Evolutionary conservation across 2,113 vertebrate species (phyloP).

Genomic region (Dasyornis broadbenti): DNA sequence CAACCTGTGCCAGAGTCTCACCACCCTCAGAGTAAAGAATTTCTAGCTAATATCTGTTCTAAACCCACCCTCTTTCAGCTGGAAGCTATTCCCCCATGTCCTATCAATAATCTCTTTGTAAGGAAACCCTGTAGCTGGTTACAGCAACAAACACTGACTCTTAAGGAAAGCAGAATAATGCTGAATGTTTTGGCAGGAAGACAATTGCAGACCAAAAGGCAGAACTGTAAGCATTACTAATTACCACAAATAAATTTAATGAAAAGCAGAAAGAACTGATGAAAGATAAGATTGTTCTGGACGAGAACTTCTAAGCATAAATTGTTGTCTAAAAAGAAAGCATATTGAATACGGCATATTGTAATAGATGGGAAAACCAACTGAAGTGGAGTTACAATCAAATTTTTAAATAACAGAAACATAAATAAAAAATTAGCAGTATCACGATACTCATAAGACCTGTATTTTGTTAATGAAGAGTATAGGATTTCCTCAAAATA

Average conservation of each 20-base stretch:
- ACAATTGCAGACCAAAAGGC: not conserved
- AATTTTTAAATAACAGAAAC: conserved; percentile 38
- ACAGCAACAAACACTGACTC: not conserved
- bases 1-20: not conserved
- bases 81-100: not conserved
- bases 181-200: not conserved
- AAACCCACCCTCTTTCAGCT: not conserved
- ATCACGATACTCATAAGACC: not conserved
- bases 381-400: conserved; percentile 14
- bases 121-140: not conserved
- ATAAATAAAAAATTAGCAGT: conserved; percentile 16
- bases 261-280: not conserved
- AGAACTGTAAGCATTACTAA: not conserved
- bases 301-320: conserved; percentile 8
- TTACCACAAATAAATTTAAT: not conserved
- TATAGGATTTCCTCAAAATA: conserved; percentile 49
- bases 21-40: not conserved
- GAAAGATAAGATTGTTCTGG: not conserved
- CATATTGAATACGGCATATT: not conserved
- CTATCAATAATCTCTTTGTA: not conserved
- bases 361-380: not conserved
- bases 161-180: not conserved
- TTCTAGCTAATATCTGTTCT: not conserved
- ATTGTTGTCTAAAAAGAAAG: not conserved
- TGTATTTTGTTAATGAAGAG: conserved; percentile 53